A percentile compares a stretch with the other conserved stretches of the same genome.
These are phyloP conservation scores for Sarcophaga subvicina DNA, from an alignment of 2,888 invertebrate species.

Conservation along the genomic window DNA sequence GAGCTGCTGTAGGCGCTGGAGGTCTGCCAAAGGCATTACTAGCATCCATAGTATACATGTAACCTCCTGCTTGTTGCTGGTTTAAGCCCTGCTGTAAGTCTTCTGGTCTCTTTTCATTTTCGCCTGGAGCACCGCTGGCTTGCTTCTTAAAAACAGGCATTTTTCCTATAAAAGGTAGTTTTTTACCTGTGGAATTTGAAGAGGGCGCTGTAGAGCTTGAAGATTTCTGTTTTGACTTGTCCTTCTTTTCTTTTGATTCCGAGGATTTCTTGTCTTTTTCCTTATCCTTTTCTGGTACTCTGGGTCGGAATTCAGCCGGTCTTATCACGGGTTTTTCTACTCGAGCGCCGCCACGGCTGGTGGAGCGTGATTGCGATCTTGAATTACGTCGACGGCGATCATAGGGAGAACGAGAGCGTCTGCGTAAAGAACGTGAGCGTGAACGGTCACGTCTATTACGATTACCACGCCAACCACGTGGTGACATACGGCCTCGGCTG, in stretches of 20 bases:
- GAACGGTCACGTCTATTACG: slow-evolving; percentile 70
- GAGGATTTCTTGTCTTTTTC: slow-evolving; percentile 73
- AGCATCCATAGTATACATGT: slow-evolving; percentile 57
- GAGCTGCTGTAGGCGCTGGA: slow-evolving; percentile 76
- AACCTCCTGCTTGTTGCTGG: slow-evolving; percentile 38
- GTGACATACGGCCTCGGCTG: slow-evolving; percentile 66
- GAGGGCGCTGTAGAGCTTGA: slow-evolving; percentile 72
- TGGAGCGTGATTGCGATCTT: slow-evolving; percentile 74
- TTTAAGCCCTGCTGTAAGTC: slow-evolving; percentile 37
- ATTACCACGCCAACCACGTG: slow-evolving; percentile 71
- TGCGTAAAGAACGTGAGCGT: slow-evolving; percentile 69
- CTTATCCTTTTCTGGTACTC: slow-evolving; percentile 77
- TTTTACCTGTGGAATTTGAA: slow-evolving; percentile 83
- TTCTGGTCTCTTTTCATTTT: slow-evolving; percentile 48
- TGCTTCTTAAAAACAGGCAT: slow-evolving; percentile 89
- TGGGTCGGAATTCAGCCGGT: slow-evolving; percentile 80
- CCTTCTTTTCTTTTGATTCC: slow-evolving; percentile 72
- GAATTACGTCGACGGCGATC: slow-evolving; percentile 72
- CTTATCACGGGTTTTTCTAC: slow-evolving; percentile 80
- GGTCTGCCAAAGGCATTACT: slow-evolving; percentile 41
- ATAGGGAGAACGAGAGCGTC: slow-evolving; percentile 74
- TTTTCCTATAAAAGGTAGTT: slow-evolving; percentile 92
- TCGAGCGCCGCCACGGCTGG: slow-evolving; percentile 70
- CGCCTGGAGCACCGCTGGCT: slow-evolving; percentile 70
- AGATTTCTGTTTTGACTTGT: slow-evolving; percentile 70